Evolutionary conservation across 2,888 invertebrate genomes (phyloP).

Genomic region (Nycteola revayana): DNA sequence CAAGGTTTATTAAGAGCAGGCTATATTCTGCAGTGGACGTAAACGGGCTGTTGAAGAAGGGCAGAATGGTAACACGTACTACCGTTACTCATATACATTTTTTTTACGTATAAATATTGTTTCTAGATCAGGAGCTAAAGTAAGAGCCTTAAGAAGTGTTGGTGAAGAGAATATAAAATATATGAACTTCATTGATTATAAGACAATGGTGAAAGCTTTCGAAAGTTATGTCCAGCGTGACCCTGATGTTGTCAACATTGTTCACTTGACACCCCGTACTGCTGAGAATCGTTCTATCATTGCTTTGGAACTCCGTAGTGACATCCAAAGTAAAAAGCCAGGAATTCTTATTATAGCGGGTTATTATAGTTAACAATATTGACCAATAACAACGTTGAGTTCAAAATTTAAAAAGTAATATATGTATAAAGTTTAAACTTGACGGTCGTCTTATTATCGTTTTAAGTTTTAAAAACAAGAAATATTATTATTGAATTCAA

Average conservation of each 20-base stretch:
- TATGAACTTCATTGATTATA: conserved; percentile 44
- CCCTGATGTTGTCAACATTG: conserved; percentile 49
- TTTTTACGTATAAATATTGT: not conserved
- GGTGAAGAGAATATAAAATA: conserved; percentile 33
- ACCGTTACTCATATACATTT: not conserved
- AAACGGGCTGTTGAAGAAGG: no score
- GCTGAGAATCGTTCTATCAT: conserved; percentile 54
- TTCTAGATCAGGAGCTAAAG: conserved; percentile 63
- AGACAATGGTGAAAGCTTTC: conserved; percentile 31
- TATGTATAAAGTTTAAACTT: no score
- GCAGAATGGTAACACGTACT: not conserved
- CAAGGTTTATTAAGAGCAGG: no score
- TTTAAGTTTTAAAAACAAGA: no score
- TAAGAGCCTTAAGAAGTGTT: conserved; percentile 48
- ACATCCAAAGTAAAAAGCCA: conserved; percentile 59
- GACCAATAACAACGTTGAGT: no score
- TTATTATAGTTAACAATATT: no score
- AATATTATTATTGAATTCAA: no score
- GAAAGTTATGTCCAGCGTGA: conserved; percentile 43
- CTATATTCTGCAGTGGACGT: no score
- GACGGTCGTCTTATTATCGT: no score
- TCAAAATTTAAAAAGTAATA: no score
- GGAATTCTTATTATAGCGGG: conserved; percentile 71
- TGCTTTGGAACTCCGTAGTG: conserved; percentile 66
- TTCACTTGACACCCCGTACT: conserved; percentile 47